These are phyloP conservation scores for Melanocharis versteri DNA, from an alignment of 2,113 vertebrate genomes.

Conservation along the genomic window DNA sequence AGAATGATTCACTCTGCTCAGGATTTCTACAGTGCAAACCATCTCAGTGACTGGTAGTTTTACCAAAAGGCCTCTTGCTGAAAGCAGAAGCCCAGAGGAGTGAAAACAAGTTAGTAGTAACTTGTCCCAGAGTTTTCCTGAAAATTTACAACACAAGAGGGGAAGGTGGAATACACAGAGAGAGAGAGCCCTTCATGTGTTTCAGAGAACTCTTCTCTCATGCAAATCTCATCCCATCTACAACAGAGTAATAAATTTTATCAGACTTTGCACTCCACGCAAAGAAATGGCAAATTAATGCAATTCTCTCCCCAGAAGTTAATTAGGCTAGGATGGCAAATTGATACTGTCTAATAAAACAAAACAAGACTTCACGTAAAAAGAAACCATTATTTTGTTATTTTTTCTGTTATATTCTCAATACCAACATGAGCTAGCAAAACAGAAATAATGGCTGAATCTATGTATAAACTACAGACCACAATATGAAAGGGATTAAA, in stretches of 20 bases:
- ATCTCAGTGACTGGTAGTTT: not conserved
- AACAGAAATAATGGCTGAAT: not conserved
- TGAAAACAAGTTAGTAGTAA: not conserved
- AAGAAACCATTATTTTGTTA: not conserved
- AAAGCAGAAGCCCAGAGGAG: not conserved
- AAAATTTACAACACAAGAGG: not conserved
- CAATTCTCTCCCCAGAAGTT: not conserved
- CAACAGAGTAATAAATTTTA: not conserved
- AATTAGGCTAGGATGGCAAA: not conserved
- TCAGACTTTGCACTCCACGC: not conserved
- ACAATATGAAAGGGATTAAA: not conserved
- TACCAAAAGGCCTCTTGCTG: not conserved
- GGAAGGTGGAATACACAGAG: not conserved
- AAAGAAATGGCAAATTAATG: not conserved
- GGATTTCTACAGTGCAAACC: not conserved
- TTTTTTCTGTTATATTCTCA: not conserved
- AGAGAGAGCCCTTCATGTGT: not conserved
- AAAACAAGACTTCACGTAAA: not conserved
- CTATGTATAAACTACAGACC: not conserved
- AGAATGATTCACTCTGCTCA: not conserved
- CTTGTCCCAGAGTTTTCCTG: not conserved
- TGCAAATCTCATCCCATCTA: not conserved
- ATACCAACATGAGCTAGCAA: not conserved
- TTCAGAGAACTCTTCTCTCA: not conserved
- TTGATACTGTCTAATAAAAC: not conserved